Conservation (phyloP, 2,113 vertebrate genomes). For the Cephalopholis sonnerati region DNA sequence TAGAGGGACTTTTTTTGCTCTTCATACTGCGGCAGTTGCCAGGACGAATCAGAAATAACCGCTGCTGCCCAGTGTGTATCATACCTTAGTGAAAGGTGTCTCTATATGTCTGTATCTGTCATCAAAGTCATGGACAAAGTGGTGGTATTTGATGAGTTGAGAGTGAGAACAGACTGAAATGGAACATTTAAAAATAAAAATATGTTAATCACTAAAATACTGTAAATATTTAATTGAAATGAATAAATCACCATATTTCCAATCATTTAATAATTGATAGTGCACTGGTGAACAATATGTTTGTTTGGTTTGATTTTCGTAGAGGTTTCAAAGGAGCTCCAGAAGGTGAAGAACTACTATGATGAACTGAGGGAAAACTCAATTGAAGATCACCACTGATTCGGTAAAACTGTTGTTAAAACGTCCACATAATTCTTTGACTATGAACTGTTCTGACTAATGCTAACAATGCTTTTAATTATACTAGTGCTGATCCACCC, state of each 20-base stretch:
- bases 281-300: background rate
- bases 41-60: too few species aligned
- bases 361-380: background rate
- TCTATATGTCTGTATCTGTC: too few species aligned
- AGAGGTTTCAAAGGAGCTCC: slow-evolving; percentile 42
- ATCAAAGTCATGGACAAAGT: too few species aligned
- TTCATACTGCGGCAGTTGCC: too few species aligned
- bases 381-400: background rate
- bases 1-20: too few species aligned
- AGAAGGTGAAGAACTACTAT: background rate
- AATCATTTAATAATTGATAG: background rate
- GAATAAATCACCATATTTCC: background rate
- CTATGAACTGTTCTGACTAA: background rate
- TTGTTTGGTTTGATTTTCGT: background rate
- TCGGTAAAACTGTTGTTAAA: background rate
- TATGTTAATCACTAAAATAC: background rate
- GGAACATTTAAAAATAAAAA: background rate
- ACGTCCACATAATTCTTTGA: background rate
- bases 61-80: too few species aligned
- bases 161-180: too few species aligned
- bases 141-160: too few species aligned
- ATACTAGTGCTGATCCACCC: background rate
- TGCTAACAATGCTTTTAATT: background rate
- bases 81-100: too few species aligned
- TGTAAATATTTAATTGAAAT: background rate